phyloP scores from a whole-genome alignment of 2,888 invertebrate genomes.

The Timandra comae region DNA sequence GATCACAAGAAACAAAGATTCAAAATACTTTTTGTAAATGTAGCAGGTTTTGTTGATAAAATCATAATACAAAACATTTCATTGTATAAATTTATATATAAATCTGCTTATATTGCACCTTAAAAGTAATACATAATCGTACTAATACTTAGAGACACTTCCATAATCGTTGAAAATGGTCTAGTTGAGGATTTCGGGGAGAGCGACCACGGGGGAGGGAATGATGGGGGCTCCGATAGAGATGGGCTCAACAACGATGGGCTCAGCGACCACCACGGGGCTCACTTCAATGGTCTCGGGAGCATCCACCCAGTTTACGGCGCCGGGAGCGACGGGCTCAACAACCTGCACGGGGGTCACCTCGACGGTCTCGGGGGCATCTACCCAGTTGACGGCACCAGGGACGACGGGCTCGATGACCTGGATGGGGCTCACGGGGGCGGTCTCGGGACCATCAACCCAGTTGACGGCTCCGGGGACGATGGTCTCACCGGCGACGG shows the following conservation, averaged over 20 bases:
- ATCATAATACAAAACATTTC: no score
- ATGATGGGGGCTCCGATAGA: slow-evolving; percentile 25
- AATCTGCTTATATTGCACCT: no score
- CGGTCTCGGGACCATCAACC: slow-evolving; percentile 8
- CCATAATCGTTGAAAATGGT: no score
- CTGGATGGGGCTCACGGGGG: slow-evolving; percentile 25
- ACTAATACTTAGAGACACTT: no score
- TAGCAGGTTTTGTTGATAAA: no score
- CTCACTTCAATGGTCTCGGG: slow-evolving; percentile 12
- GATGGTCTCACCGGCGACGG: slow-evolving; percentile 11
- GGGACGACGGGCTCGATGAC: slow-evolving; percentile 9
- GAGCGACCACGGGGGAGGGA: slow-evolving; percentile 32
- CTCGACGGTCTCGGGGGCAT: slow-evolving; percentile 12
- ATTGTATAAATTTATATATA: no score
- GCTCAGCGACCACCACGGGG: slow-evolving; percentile 14
- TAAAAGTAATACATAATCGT: no score
- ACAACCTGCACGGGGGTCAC: slow-evolving; percentile 13
- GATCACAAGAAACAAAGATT: no score
- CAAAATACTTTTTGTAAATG: no score
- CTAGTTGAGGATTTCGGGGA: slow-evolving; percentile 41
- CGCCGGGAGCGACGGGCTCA: slow-evolving; percentile 4
- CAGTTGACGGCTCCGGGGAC: slow-evolving; percentile 9
- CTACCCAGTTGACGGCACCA: slow-evolving; percentile 8
- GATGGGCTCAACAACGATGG: slow-evolving; percentile 14
- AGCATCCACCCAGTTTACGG: slow-evolving; percentile 2